Base-by-base conservation (phyloP, 1,140 invertebrate species). In the Melitaea cinxia region DNA sequence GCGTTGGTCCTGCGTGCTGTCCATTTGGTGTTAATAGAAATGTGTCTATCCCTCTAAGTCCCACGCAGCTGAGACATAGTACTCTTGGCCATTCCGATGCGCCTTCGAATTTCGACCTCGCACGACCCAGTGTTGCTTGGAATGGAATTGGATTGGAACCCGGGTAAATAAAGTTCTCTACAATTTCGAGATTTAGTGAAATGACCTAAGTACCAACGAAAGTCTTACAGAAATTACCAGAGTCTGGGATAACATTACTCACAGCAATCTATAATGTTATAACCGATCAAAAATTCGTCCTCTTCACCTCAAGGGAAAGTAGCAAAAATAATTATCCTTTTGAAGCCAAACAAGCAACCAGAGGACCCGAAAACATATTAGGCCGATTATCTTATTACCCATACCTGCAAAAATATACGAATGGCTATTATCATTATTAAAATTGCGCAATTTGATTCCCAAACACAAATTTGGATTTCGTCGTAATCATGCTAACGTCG, bases 221-320 rank as follows among this genome's bases (percentile, higher is more conserved):
- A 50, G 33, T 62, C 12, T 9, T 71, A 14, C 45, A 52, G 23
- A 55, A 59, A 35, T 42, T 61, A 5, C 42, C 58, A 12, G 17
- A 62, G 1, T 30, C 33, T 42, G 50, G 35, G 7, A 33, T 61
- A 10, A 24, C 1, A 30, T 50, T 65, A 14, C 26, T 62, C 9
- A 65, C 68, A 14, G 19, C 19, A 28, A 30, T 70, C 1, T 70
- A 62, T 42, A 70, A 70, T 23, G 26, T 53, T 33, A 62, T 70
- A 14, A 35, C n/a, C n/a, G n/a, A 17, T n/a, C 5, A 23, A 35
- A 1, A 26, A 52, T 37, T 35, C 17, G 21, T 55, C 24, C 53
- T n/a, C n/a, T n/a, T n/a, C 53, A n/a, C 28, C 28, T 12, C 26
- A 26, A 7, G 28, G 53, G 53, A 55, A 55, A 37, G 28, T 17